Evolutionary conservation across 1,140 invertebrate genomes (phyloP).

Genomic region (Stegodyphus dumicola): DNA sequence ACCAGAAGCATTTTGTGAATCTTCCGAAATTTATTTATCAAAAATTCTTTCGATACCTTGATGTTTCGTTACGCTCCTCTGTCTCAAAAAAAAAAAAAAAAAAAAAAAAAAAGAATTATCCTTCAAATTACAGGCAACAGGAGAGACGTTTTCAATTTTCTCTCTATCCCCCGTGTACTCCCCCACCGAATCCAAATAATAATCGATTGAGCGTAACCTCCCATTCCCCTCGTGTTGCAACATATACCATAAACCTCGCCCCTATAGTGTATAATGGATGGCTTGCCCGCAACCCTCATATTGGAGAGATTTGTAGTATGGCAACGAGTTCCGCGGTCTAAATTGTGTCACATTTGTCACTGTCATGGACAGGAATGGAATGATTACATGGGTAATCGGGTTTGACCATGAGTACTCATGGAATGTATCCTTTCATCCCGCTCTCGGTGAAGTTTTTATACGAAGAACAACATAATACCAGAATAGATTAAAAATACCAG

Average conservation of each 20-base stretch:
- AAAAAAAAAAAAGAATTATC: too few relatives aligned
- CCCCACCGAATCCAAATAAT: too few relatives aligned
- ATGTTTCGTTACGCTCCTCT: too few relatives aligned
- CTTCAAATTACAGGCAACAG: slow-evolving; percentile 25
- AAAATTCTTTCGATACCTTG: too few relatives aligned
- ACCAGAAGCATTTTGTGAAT: too few relatives aligned
- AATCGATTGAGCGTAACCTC: not conserved
- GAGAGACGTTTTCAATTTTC: slow-evolving; percentile 48
- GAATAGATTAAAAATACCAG: too few relatives aligned
- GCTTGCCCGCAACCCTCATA: slow-evolving; percentile 13
- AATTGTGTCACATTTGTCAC: slow-evolving; percentile 38
- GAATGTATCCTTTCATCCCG: not conserved
- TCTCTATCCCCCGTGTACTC: not conserved
- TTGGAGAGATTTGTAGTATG: slow-evolving; percentile 13
- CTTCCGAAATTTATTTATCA: too few relatives aligned
- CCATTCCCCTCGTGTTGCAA: not conserved
- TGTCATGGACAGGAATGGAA: slow-evolving; percentile 26
- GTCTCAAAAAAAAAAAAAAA: too few relatives aligned
- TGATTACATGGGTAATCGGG: slow-evolving; percentile 37
- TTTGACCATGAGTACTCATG: slow-evolving; percentile 33
- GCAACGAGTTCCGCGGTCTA: slow-evolving; percentile 12
- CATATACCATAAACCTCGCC: too few relatives aligned
- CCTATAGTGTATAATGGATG: slow-evolving; percentile 18
- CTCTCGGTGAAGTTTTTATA: too few relatives aligned
- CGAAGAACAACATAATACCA: too few relatives aligned